phyloP scores from a whole-genome alignment of 2,888 invertebrate species.

The Oxyteleia sp. region DNA sequence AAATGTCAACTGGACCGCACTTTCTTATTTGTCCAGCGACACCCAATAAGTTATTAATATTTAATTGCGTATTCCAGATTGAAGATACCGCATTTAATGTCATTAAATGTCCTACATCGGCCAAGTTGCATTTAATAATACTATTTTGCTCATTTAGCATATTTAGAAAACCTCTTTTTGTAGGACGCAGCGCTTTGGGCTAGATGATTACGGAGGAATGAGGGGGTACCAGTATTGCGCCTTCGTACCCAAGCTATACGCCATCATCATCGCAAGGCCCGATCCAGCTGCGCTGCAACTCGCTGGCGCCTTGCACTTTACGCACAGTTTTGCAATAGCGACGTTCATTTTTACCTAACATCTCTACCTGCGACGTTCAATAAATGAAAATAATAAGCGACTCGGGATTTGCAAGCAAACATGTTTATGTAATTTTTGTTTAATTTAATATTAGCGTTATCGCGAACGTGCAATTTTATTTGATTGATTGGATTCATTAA shows the following conservation, averaged over 20 bases:
- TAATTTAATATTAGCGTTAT: no score
- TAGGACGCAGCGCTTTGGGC: conserved; percentile 81
- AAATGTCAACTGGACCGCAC: not conserved
- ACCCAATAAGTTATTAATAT: conserved; percentile 25
- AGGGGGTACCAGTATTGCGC: conserved; percentile 87
- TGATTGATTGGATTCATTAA: no score
- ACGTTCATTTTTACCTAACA: not conserved
- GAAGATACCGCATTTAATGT: conserved; percentile 46
- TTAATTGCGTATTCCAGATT: conserved; percentile 36
- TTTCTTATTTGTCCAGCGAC: not conserved
- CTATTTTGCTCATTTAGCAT: conserved; percentile 56
- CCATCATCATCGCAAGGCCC: conserved; percentile 50
- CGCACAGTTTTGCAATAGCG: conserved; percentile 40
- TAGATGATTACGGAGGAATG: conserved; percentile 87
- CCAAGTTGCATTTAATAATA: conserved; percentile 46
- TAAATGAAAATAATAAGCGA: no score
- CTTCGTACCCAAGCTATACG: conserved; percentile 74
- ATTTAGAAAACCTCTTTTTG: conserved; percentile 85
- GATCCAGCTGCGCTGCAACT: conserved; percentile 61
- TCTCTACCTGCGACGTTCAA: not conserved
- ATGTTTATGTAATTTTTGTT: no score
- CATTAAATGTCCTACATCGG: conserved; percentile 40
- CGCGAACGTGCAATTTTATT: no score
- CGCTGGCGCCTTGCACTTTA: conserved; percentile 53
- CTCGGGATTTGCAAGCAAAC: no score